Evolutionary conservation across 2,888 invertebrate species (phyloP).

Genomic region (Zhuqinia jingwanae): DNA sequence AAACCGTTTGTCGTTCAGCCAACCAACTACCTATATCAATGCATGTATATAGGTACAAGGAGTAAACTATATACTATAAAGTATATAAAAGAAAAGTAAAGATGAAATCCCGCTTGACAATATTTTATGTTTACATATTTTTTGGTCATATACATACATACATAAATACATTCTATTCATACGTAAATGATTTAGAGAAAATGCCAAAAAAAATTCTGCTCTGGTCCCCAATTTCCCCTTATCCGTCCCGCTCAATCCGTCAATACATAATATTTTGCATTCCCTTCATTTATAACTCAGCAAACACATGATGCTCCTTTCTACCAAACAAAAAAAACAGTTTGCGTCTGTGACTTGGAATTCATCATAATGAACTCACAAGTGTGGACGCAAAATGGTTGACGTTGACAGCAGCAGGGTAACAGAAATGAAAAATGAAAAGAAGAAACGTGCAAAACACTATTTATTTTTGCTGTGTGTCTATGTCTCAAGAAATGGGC

Average conservation of each 20-base stretch:
- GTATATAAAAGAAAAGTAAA: too few species aligned
- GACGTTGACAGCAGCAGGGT: constrained; percentile 15
- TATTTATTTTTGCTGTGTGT: neutral
- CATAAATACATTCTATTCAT: neutral
- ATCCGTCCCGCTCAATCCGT: neutral
- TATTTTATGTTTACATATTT: too few species aligned
- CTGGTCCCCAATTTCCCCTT: neutral
- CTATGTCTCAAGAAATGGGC: too few species aligned
- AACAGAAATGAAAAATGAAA: neutral
- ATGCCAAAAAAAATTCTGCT: neutral
- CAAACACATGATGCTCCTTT: neutral
- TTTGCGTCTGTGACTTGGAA: neutral
- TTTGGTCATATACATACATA: too few species aligned
- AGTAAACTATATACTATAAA: too few species aligned
- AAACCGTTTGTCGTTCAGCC: neutral
- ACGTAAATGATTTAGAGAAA: too few species aligned
- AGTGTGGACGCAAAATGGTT: constrained; percentile 27
- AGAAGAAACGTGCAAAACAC: constrained; percentile 23
- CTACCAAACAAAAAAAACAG: neutral
- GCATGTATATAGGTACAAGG: too few species aligned
- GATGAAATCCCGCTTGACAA: too few species aligned
- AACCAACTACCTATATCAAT: too few species aligned
- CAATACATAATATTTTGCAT: neutral
- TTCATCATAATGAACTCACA: neutral
- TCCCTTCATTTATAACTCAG: neutral